Conservation (phyloP, 2,888 invertebrate species). For the Caenorhabditis virilis region DNA sequence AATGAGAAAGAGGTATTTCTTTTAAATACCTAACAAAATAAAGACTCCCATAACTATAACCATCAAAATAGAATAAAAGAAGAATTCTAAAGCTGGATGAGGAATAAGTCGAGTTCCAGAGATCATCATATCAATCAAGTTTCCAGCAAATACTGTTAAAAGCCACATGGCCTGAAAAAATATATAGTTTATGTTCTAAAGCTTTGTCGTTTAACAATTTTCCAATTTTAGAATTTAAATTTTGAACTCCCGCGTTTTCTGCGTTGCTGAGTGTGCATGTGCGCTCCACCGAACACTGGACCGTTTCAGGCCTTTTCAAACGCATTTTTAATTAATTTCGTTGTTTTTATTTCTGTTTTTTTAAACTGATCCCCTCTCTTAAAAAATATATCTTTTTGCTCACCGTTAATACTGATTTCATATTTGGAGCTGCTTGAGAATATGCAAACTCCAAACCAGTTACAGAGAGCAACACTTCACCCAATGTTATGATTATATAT, state of each 20-base stretch:
- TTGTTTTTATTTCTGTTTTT: too few species aligned
- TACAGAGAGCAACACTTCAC: slow-evolving; percentile 91
- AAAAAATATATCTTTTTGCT: too few species aligned
- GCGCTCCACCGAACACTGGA: too few species aligned
- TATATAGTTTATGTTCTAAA: too few species aligned
- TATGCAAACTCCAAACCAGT: slow-evolving; percentile 95
- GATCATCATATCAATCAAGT: slow-evolving; percentile 87
- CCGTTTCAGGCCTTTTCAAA: too few species aligned
- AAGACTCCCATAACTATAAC: slow-evolving; percentile 60
- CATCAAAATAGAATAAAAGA: slow-evolving; percentile 67
- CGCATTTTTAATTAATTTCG: too few species aligned
- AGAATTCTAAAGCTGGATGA: slow-evolving; percentile 65
- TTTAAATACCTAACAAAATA: slow-evolving; percentile 28
- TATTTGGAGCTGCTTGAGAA: slow-evolving; percentile 82
- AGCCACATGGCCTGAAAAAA: slow-evolving; percentile 91
- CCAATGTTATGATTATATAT: slow-evolving; percentile 87
- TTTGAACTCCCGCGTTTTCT: too few species aligned
- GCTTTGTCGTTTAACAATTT: too few species aligned
- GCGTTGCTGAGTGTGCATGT: too few species aligned
- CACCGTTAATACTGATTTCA: slow-evolving; percentile 85
- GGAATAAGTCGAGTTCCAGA: slow-evolving; percentile 56
- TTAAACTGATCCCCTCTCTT: too few species aligned
- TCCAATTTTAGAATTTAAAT: too few species aligned
- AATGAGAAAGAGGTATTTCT: neutral
- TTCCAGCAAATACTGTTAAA: slow-evolving; percentile 89